Base-by-base conservation (phyloP, 1,140 invertebrate genomes). In the Hylaeus volcanicus region DNA sequence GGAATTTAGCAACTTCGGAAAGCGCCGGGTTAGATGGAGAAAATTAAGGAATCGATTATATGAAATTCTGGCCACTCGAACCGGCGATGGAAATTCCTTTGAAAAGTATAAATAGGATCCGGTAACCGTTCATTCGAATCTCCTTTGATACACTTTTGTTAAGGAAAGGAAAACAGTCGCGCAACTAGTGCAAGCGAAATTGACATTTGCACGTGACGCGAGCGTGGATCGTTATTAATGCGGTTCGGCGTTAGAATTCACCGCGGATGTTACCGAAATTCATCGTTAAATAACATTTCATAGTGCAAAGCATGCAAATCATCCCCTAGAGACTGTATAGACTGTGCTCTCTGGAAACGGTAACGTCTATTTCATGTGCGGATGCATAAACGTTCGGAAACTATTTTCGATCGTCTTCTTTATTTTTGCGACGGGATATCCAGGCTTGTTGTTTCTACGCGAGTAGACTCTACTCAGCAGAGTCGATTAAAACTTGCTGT, bases 251-350 rank as follows among this genome's bases (percentile, higher is more conserved):
- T 43, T 37, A 71, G 66, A 61, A 71, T 78, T 78, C 68, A 53
- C 37, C 41, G 15, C n/a, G 15, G 45, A 78, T 71, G 43, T 72
- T 53, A 26, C 68, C 45, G 56, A 61, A 78, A 78, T 72, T 71
- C 39, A 37, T 56, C 75, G 75, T 72, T 78, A 78, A 71, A 71
- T 78, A 78, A 78, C 75, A 56, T 12, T 78, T 78, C 68, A 53
- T 14, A 68, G 56, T 5, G 55, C 6, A 9, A 77, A 71, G 65
- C 66, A 72, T 78, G 75, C 68, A 78, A 71, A 72, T 78, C 68
- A 78, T 72, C 37, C 75, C 58, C 45, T 6, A 15, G 75, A 63
- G 75, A 72, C 75, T 58, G 56, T 6, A 15, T 66, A 63, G 75
- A 72, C 75, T 48, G 56, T 39, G 53, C 26, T 53, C 75, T 12